Evolutionary conservation across 2,113 vertebrate species (phyloP).

Genomic region (Brienomyrus longianalis): DNA sequence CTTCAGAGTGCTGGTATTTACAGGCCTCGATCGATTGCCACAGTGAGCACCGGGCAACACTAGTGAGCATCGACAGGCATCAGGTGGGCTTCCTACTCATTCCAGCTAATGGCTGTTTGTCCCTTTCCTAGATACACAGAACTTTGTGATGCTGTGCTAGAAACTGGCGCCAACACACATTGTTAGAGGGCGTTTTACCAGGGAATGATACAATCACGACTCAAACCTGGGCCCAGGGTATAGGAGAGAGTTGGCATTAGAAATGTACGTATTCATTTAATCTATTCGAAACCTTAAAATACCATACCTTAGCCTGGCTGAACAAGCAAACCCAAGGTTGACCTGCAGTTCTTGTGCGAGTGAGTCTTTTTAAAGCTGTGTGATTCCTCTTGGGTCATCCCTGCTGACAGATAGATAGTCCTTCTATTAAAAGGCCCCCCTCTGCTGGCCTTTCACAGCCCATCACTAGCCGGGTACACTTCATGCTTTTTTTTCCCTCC

Average conservation of each 20-base stretch:
- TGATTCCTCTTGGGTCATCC: not conserved
- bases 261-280: not conserved
- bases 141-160: not conserved
- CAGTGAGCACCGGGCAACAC: not conserved
- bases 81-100: not conserved
- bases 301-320: not conserved
- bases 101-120: not conserved
- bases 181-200: not conserved
- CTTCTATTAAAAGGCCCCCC: not conserved
- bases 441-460: not conserved
- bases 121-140: not conserved
- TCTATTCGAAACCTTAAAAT: not conserved
- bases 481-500: not conserved
- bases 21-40: not conserved
- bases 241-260: not conserved
- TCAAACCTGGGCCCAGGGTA: not conserved
- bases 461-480: not conserved
- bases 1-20: constrained; percentile 53
- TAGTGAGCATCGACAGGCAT: not conserved
- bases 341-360: not conserved
- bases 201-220: not conserved
- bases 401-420: not conserved
- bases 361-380: not conserved
- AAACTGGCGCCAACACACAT: not conserved
- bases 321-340: not conserved